Base-by-base conservation (phyloP, 2,113 vertebrate genomes). In the Calidris pugnax region DNA sequence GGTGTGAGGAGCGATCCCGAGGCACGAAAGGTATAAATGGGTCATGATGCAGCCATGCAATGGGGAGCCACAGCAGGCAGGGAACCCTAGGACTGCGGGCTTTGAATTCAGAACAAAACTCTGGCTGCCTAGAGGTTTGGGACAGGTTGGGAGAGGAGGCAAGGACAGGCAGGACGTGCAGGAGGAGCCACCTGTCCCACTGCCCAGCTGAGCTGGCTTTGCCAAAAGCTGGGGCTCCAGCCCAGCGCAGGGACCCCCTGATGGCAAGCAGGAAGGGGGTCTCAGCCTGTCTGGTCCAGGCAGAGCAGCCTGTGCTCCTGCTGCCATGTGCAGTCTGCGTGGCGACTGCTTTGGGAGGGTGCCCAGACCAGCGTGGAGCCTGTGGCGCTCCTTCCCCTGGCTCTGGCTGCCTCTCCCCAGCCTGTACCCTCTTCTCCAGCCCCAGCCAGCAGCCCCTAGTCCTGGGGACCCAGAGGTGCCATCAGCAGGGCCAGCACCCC, bases 271-370 rank as follows among this genome's bases (percentile, higher is more conserved):
- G 59, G 28, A n/a, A 33, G 9, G 4, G 16, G 37, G 30, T 6
- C 60, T 55, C 53, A 32, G 24, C 41, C 39, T 20, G n/a, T 28
- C 60, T 0, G 2, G 8, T 4, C 1, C 1, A 0, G 47, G 14
- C 30, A 50, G 30, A 51, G 37, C 45, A 10, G 47, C 28, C 47
- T 3, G 39, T 4, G 63, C n/a, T 28, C 53, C 28, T 2, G 1
- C 71, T 39, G 64, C 56, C n/a, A 30, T 2, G 1, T 2, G 8
- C 3, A 0, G 62, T 7, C 87, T 12, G 39, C 12, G 48, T 13
- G 4, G 63, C 33, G 22, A 72, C n/a, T 1, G 1, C 41, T 15
- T 10, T 19, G 43, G 21, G 57, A 56, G 26, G 26, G 33, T 45
- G 81, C 32, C 74, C 43, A 17, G 59, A 43, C 22, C 4, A 4